phyloP scores from a whole-genome alignment of 2,797 vertebrate genomes.

The Chiroxiphia lanceolata region DNA sequence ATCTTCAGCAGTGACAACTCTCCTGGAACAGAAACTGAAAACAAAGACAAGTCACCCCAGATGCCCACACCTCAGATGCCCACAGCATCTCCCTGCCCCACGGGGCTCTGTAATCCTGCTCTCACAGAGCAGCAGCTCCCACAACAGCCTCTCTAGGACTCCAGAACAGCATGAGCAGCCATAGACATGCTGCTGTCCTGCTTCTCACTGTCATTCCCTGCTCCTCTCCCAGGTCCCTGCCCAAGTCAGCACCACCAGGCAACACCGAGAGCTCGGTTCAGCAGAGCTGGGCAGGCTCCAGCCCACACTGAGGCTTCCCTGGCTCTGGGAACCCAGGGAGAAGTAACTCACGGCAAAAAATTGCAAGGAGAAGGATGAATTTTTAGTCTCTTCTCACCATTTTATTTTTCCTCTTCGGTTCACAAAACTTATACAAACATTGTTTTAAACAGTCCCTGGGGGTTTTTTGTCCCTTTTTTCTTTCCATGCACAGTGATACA shows the following conservation, averaged over 20 bases:
- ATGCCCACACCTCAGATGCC: neutral
- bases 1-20: neutral
- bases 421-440: neutral
- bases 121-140: neutral
- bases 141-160: neutral
- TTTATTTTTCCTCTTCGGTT: neutral
- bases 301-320: neutral
- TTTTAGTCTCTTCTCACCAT: neutral
- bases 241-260: neutral
- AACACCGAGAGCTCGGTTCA: neutral
- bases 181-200: neutral
- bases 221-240: neutral
- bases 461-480: neutral
- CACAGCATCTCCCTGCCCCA: neutral
- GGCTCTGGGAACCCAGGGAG: neutral
- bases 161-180: neutral
- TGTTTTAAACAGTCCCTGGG: neutral
- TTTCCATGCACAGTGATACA: too few relatives aligned
- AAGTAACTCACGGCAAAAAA: neutral
- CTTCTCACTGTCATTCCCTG: neutral
- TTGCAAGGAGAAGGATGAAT: neutral
- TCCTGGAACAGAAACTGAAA: constrained; percentile 25
- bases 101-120: neutral
- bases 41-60: neutral
- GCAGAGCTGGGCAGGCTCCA: neutral